Evolutionary conservation across 2,113 vertebrate genomes (phyloP).

Genomic region (Cepphus grylle): DNA sequence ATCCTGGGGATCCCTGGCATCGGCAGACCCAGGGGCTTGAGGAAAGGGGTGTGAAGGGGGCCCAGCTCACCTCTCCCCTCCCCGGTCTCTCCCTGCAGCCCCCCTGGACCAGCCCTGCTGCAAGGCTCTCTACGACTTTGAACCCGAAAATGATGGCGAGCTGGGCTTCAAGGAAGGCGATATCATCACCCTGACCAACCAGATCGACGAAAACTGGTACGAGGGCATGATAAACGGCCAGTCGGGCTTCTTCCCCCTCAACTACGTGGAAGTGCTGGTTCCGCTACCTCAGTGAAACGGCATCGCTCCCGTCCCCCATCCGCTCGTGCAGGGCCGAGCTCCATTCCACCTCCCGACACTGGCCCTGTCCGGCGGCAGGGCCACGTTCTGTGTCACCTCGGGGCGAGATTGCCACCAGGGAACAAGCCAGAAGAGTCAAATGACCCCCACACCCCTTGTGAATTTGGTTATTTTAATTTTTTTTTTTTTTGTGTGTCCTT

Average conservation of each 20-base stretch:
- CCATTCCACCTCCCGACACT: conserved; percentile 2
- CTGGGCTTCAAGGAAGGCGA: conserved; percentile 96
- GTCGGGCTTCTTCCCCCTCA: conserved; percentile 96
- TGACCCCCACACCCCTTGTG: not conserved
- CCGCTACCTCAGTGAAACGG: conserved; percentile 87
- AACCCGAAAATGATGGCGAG: conserved; percentile 95
- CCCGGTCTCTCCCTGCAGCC: not conserved
- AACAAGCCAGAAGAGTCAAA: not conserved
- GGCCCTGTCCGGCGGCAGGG: not conserved
- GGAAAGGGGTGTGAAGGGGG: rapidly evolving
- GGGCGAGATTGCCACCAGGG: not conserved
- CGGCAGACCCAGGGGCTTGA: not conserved
- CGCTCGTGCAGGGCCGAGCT: not conserved
- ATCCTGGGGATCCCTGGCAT: rapidly evolving
- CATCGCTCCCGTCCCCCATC: not conserved
- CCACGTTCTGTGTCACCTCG: not conserved
- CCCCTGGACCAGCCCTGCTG: conserved; percentile 93
- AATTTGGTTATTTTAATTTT: not conserved
- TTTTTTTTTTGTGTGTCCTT: not conserved
- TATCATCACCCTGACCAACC: conserved; percentile 96
- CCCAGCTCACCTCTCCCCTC: not conserved
- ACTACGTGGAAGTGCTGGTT: conserved; percentile 95
- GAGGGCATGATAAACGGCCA: conserved; percentile 94
- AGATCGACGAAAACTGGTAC: conserved; percentile 99
- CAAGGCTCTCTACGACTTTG: conserved; percentile 95